phyloP scores from a whole-genome alignment of 2,888 invertebrate species.

The Apotomis capreana region DNA sequence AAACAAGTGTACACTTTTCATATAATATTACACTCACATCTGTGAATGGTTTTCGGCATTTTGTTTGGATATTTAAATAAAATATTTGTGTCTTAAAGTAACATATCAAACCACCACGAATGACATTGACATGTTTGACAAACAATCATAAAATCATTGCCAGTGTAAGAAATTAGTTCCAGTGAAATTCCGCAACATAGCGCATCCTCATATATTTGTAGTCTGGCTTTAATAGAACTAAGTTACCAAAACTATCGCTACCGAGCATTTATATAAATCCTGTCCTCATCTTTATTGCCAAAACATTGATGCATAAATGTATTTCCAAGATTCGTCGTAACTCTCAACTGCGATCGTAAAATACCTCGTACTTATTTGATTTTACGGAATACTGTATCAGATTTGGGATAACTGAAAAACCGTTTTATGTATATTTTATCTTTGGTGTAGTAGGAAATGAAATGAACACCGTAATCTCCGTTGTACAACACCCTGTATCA shows the following conservation, averaged over 20 bases:
- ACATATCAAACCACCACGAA: too few species aligned
- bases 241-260: constrained; percentile 8
- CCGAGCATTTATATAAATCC: constrained; percentile 18
- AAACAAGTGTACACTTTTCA: too few species aligned
- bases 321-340: constrained; percentile 33
- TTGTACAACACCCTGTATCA: constrained; percentile 24
- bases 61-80: too few species aligned
- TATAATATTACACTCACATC: too few species aligned
- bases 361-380: constrained; percentile 43
- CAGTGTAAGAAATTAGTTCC: too few species aligned
- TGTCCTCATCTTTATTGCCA: constrained; percentile 10
- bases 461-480: constrained; percentile 39
- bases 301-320: constrained; percentile 39
- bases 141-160: too few species aligned
- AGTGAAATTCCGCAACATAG: too few species aligned
- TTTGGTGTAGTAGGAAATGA: constrained; percentile 33
- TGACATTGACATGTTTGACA: too few species aligned
- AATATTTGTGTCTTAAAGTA: too few species aligned
- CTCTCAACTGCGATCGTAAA: constrained; percentile 26
- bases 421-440: constrained; percentile 35
- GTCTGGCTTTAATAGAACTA: too few species aligned
- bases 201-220: too few species aligned
- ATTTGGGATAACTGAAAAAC: constrained; percentile 38
- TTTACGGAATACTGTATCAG: constrained; percentile 28
- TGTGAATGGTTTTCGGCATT: too few species aligned